Evolutionary conservation across 2,888 invertebrate genomes (phyloP).

Genomic region (Hartigia nigra): DNA sequence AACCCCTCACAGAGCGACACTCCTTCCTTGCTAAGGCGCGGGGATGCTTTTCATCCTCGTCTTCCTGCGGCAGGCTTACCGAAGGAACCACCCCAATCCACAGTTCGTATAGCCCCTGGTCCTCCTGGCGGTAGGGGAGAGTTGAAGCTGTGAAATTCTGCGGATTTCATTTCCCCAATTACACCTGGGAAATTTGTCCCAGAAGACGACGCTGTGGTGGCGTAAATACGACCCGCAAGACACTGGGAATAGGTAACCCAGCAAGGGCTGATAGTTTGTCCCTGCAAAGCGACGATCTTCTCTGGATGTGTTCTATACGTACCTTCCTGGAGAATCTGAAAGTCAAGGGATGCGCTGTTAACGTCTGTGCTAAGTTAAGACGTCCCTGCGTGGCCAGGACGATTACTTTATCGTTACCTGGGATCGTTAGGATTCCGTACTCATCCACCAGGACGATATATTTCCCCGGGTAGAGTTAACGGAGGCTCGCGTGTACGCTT

Average conservation of each 20-base stretch:
- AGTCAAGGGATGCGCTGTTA: background rate
- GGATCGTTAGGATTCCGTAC: slow-evolving; percentile 7
- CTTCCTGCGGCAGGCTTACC: background rate
- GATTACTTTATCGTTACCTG: slow-evolving; percentile 1
- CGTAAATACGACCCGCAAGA: slow-evolving; percentile 47
- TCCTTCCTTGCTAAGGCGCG: background rate
- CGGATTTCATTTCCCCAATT: slow-evolving; percentile 61
- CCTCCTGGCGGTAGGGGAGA: background rate
- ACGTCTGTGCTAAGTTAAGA: background rate
- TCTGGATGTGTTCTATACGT: background rate
- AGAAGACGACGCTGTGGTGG: slow-evolving; percentile 39
- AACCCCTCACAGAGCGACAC: background rate
- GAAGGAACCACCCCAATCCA: background rate
- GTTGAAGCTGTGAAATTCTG: slow-evolving; percentile 44
- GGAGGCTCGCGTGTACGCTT: slow-evolving; percentile 49
- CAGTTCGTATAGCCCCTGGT: background rate
- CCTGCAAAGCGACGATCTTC: background rate
- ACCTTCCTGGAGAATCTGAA: background rate
- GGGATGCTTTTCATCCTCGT: slow-evolving; percentile 16
- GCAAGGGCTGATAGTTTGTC: background rate
- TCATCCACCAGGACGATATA: slow-evolving; percentile 5
- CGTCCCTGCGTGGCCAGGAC: background rate
- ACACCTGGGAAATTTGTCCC: slow-evolving; percentile 56
- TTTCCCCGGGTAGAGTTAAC: slow-evolving; percentile 5
- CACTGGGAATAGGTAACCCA: slow-evolving; percentile 28